phyloP scores from a whole-genome alignment of 2,113 vertebrate species.

The Laticauda colubrina region DNA sequence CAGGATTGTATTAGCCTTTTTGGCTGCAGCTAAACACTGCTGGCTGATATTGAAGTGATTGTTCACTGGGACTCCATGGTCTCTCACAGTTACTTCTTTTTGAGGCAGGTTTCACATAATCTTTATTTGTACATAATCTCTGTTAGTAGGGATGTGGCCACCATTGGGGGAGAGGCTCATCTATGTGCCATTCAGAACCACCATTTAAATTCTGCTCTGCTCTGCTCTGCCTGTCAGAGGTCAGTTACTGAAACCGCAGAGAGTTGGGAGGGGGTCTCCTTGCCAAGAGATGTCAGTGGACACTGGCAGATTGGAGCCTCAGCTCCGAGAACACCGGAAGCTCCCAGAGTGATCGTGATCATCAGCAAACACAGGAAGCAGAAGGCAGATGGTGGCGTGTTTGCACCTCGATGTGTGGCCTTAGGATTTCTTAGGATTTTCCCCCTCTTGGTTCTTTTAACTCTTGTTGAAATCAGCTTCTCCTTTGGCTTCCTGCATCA shows the following conservation, averaged over 20 bases:
- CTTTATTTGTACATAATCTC: too few species aligned
- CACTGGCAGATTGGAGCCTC: not conserved
- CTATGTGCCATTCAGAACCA: too few species aligned
- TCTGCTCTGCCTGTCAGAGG: not conserved
- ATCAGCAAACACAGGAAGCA: not conserved
- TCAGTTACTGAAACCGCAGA: too few species aligned
- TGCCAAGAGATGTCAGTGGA: too few species aligned
- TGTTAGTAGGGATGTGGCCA: not conserved
- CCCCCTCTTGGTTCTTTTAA: not conserved
- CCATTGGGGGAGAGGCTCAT: not conserved
- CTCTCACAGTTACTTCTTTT: too few species aligned
- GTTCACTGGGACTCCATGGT: too few species aligned
- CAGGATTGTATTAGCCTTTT: too few species aligned
- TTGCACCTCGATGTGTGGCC: not conserved
- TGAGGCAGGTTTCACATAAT: too few species aligned
- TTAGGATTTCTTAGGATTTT: not conserved
- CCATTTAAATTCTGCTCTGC: not conserved
- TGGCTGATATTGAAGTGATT: too few species aligned
- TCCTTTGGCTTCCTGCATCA: not conserved
- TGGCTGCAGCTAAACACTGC: too few species aligned
- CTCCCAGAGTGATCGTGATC: not conserved
- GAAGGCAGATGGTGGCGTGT: not conserved
- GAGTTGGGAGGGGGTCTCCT: not conserved
- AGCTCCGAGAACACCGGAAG: slow-evolving; percentile 54
- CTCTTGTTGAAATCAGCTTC: not conserved